A percentile compares a stretch with the other conserved stretches of the same genome.
These are phyloP conservation scores for Eutolmus rufibarbis DNA, from an alignment of 2,888 invertebrate genomes.

Conservation along the genomic window DNA sequence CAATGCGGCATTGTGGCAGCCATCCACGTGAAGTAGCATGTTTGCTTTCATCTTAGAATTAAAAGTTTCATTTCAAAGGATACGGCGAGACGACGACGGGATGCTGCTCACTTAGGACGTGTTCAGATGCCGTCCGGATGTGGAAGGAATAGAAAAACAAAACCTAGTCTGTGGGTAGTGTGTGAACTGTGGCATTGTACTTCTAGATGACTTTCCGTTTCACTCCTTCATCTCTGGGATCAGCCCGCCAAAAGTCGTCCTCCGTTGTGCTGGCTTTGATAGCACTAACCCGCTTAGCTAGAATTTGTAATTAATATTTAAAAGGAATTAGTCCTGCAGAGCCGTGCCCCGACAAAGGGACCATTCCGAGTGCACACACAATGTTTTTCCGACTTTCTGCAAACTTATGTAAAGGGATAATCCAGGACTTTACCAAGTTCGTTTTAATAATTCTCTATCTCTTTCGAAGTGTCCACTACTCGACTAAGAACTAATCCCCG, in stretches of 20 bases:
- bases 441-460: neutral
- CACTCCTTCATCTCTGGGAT: neutral
- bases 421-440: neutral
- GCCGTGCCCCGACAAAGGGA: neutral
- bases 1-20: neutral
- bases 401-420: neutral
- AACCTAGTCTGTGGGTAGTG: neutral
- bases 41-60: constrained; percentile 20
- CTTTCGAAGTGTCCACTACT: neutral
- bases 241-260: neutral
- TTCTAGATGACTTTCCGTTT: neutral
- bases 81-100: neutral
- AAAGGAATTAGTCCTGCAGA: neutral
- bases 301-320: neutral
- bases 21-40: neutral
- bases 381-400: neutral
- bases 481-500: neutral
- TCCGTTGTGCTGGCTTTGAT: neutral
- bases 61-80: neutral
- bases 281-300: neutral
- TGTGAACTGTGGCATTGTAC: neutral
- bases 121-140: neutral
- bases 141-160: neutral
- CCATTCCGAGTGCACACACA: neutral
- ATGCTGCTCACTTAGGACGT: neutral